Conservation (phyloP, 2,888 invertebrate species). For the Campopleginae sp. region DNA sequence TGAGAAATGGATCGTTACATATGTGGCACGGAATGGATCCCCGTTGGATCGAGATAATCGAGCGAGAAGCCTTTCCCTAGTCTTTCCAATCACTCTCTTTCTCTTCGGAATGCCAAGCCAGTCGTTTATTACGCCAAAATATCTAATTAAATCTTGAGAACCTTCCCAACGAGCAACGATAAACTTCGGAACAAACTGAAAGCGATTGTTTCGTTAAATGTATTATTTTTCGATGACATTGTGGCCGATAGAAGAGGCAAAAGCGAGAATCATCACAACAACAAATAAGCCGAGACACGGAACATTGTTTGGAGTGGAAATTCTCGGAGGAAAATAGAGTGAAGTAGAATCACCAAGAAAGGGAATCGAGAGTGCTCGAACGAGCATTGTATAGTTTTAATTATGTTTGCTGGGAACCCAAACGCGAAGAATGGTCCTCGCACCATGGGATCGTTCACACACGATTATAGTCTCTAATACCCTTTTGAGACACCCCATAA, state of each 20-base stretch:
- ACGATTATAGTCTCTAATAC: slow-evolving; percentile 13
- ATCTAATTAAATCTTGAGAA: slow-evolving; percentile 47
- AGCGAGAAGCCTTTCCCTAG: slow-evolving; percentile 45
- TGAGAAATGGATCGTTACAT: slow-evolving; percentile 49
- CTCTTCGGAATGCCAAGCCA: background rate
- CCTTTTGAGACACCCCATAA: background rate
- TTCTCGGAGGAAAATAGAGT: background rate
- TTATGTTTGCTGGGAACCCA: slow-evolving; percentile 40
- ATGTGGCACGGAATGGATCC: slow-evolving; percentile 48
- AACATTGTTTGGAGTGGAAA: background rate
- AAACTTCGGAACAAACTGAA: background rate
- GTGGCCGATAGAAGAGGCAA: background rate
- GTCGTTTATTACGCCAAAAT: slow-evolving; percentile 12
- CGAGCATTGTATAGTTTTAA: slow-evolving; percentile 33
- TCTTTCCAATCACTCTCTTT: background rate
- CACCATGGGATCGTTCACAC: slow-evolving; percentile 58
- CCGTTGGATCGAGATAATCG: slow-evolving; percentile 43
- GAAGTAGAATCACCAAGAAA: slow-evolving; percentile 22
- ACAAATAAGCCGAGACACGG: background rate
- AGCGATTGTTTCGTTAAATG: slow-evolving; percentile 16
- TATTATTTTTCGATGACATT: background rate
- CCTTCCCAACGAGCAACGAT: slow-evolving; percentile 26
- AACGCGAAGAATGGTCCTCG: slow-evolving; percentile 18
- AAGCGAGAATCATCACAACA: background rate
- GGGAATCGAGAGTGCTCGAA: slow-evolving; percentile 39